Percentiles rank a stretch among this genome's conserved stretches.
Evolutionary conservation across 2,113 vertebrate genomes (phyloP).

Genomic region (Castor canadensis): DNA sequence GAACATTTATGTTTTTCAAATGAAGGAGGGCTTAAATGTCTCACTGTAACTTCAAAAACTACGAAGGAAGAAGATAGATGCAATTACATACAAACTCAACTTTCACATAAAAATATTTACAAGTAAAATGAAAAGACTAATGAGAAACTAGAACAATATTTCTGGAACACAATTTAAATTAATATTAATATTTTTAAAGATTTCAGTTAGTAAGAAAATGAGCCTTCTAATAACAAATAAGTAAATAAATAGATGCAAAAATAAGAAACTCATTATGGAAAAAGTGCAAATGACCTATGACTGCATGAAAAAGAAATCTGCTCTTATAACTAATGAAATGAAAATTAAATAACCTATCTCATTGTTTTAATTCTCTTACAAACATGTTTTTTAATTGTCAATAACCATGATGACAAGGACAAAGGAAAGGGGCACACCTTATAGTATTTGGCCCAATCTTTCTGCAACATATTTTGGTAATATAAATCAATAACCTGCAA

Average conservation of each 20-base stretch:
- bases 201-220: constrained; percentile 39
- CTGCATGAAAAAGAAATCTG: neutral
- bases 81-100: constrained; percentile 37
- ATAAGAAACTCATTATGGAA: neutral
- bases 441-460: neutral
- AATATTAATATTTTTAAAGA: too few relatives aligned
- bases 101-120: constrained; percentile 38
- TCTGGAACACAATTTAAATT: constrained; percentile 5
- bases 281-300: neutral
- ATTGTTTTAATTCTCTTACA: neutral
- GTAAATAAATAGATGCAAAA: neutral
- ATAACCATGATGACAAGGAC: neutral
- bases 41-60: constrained; percentile 45
- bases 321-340: neutral
- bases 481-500: neutral
- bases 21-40: neutral
- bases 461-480: neutral
- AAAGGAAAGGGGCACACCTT: neutral
- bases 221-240: constrained; percentile 6
- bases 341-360: neutral
- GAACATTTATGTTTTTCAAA: constrained; percentile 51
- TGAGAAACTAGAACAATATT: constrained; percentile 34
- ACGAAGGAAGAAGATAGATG: constrained; percentile 12
- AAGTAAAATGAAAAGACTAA: constrained; percentile 51
- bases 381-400: neutral